Evolutionary conservation across 2,113 vertebrate species (phyloP).

Genomic region (Upupa epops): DNA sequence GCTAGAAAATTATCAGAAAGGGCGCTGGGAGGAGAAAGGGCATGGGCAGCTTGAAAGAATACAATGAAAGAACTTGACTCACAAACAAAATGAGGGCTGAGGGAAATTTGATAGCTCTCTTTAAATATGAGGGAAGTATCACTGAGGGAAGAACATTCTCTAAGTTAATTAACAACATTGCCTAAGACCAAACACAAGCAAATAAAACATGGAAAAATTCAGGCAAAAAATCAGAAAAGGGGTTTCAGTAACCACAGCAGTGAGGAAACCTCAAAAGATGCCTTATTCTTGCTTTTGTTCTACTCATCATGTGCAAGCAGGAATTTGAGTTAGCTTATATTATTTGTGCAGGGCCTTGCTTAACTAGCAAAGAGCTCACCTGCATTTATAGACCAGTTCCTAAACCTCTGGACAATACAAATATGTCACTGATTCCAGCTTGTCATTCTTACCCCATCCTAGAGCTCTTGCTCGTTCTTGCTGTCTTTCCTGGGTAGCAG

Average conservation of each 20-base stretch:
- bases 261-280: not conserved
- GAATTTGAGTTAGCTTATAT: not conserved
- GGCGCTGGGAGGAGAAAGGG: not conserved
- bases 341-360: not conserved
- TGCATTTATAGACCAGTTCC: not conserved
- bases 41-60: not conserved
- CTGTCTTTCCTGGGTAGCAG: not conserved
- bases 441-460: not conserved
- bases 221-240: not conserved
- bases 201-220: not conserved
- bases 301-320: not conserved
- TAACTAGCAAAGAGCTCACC: not conserved
- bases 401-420: not conserved
- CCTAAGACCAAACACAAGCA: not conserved
- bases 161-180: not conserved
- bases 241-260: not conserved
- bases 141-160: not conserved
- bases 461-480: not conserved
- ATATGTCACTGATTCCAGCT: not conserved
- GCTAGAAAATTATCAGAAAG: not conserved
- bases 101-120: not conserved
- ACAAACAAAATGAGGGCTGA: not conserved
- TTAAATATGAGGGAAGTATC: not conserved
- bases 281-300: not conserved
- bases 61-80: not conserved